Percentiles rank a stretch among this genome's conserved stretches.
Evolutionary conservation across 1,140 invertebrate genomes (phyloP).

Genomic region (Calliopsis andreniformis): DNA sequence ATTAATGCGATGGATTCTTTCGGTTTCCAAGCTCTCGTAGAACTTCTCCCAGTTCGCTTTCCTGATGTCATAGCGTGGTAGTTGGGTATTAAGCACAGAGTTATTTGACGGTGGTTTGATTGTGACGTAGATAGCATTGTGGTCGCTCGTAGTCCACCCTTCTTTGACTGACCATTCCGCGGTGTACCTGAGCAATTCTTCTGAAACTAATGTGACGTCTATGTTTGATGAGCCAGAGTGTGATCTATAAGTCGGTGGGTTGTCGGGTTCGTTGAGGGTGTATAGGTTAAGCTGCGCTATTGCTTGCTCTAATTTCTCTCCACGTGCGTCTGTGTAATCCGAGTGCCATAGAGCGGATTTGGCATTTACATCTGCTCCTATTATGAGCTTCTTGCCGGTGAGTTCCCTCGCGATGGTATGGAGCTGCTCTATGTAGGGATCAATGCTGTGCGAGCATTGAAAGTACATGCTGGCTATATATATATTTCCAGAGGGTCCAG

Average conservation of each 20-base stretch:
- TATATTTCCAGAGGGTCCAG: too few relatives aligned
- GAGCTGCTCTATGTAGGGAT: conserved; percentile 5
- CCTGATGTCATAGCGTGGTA: conserved; percentile 2
- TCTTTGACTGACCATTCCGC: too few relatives aligned
- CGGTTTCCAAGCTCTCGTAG: too few relatives aligned
- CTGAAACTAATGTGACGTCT: conserved; percentile 25
- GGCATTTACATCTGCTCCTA: too few relatives aligned
- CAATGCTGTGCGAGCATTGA: too few relatives aligned
- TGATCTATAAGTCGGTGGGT: conserved; percentile 5
- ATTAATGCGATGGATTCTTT: background rate
- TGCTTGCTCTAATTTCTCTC: conserved; percentile 39
- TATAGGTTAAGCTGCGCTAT: conserved; percentile 2
- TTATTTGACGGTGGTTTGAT: too few relatives aligned
- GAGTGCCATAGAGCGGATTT: conserved; percentile 7
- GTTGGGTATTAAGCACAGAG: background rate
- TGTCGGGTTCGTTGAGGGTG: conserved; percentile 24
- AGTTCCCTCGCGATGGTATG: conserved; percentile 1
- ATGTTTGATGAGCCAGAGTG: conserved; percentile 27
- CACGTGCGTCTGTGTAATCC: conserved; percentile 18
- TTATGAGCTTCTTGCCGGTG: conserved; percentile 23
- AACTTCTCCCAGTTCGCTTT: conserved; percentile 51
- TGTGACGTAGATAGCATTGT: too few relatives aligned
- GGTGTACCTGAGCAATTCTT: background rate
- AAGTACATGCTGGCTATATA: too few relatives aligned
- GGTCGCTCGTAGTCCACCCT: conserved; percentile 48